A percentile compares a stretch with the other conserved stretches of the same genome.
phyloP scores from a whole-genome alignment of 1,140 invertebrate genomes.

The Zaprionus taronus region DNA sequence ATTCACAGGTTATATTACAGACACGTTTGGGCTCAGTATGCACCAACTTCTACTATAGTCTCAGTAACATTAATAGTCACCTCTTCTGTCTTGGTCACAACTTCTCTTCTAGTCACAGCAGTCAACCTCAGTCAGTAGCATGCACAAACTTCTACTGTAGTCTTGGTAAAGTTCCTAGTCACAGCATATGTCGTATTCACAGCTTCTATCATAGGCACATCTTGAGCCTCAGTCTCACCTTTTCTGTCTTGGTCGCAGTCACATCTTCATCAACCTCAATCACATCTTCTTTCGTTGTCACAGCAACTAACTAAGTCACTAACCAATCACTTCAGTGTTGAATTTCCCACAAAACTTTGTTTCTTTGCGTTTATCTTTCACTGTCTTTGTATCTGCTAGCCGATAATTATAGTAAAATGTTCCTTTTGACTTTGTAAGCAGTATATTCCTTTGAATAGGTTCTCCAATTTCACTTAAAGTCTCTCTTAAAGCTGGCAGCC shows the following conservation, averaged over 20 bases:
- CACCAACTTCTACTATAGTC: too few species aligned
- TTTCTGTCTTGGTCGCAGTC: neutral
- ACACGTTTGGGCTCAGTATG: too few species aligned
- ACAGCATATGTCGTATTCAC: neutral
- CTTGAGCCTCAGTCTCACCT: too few species aligned
- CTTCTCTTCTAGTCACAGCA: too few species aligned
- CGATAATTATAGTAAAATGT: conserved; percentile 26
- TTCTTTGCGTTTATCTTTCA: conserved; percentile 4
- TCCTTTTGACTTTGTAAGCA: neutral
- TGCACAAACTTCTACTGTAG: neutral
- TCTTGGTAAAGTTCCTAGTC: neutral
- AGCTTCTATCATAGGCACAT: too few species aligned
- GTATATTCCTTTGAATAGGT: neutral
- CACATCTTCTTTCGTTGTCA: neutral
- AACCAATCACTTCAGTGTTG: conserved; percentile 57
- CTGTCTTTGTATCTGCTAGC: conserved; percentile 17
- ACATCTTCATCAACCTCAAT: too few species aligned
- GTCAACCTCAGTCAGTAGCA: neutral
- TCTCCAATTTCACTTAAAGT: neutral
- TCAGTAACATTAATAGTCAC: too few species aligned
- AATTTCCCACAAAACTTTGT: conserved; percentile 60
- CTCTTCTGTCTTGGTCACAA: too few species aligned
- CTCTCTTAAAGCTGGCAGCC: neutral
- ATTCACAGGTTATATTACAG: too few species aligned
- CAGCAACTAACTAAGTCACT: conserved; percentile 3